Conservation (phyloP, 2,113 vertebrate genomes). For the Catharus bicknelli region DNA sequence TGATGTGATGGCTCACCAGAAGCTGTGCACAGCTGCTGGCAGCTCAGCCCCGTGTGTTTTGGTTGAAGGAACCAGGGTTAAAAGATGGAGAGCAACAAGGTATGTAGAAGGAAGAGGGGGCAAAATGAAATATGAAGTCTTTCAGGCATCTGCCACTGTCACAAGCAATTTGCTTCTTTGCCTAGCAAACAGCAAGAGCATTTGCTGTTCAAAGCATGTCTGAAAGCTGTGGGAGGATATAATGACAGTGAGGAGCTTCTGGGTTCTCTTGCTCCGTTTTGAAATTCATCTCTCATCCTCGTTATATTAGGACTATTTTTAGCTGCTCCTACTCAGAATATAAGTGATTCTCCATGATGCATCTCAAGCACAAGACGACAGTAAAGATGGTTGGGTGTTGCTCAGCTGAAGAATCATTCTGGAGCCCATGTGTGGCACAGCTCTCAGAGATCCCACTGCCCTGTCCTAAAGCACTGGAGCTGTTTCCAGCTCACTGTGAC, state of each 20-base stretch:
- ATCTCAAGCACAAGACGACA: background rate
- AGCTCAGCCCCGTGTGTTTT: background rate
- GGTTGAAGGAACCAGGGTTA: background rate
- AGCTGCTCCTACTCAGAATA: slow-evolving; percentile 17
- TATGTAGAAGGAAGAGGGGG: background rate
- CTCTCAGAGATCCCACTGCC: background rate
- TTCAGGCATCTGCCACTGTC: background rate
- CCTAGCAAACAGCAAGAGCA: slow-evolving; percentile 2
- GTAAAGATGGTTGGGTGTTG: background rate
- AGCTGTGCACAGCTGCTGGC: background rate
- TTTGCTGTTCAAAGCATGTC: background rate
- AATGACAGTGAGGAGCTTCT: slow-evolving; percentile 25
- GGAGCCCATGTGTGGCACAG: background rate
- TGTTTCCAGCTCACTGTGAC: background rate
- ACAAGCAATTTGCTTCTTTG: background rate
- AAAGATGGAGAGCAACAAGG: background rate
- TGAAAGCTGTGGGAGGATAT: background rate
- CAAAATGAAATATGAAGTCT: background rate
- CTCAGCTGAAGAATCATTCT: background rate
- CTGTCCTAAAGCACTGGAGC: background rate
- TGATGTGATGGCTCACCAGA: background rate
- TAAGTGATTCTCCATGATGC: background rate
- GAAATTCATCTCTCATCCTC: background rate
- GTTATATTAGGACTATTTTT: slow-evolving; percentile 40
- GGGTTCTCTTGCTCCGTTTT: slow-evolving; percentile 6